A percentile compares a stretch with the other conserved stretches of the same genome.
Evolutionary conservation across 2,888 invertebrate species (phyloP).

Genomic region (Tryphoninae sp.): DNA sequence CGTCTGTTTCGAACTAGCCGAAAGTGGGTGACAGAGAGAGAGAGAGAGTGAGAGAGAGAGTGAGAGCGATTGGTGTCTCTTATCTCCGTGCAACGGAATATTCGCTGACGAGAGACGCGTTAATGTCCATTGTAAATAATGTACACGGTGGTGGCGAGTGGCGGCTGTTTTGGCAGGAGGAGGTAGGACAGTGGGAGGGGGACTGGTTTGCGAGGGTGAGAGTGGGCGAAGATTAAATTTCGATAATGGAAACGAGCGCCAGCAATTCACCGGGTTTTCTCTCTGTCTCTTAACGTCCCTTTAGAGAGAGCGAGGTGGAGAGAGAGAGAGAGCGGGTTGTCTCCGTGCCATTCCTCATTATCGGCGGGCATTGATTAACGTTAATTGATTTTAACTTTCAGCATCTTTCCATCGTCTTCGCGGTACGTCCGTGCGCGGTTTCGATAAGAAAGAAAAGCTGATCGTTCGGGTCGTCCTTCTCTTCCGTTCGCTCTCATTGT

Average conservation of each 20-base stretch:
- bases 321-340: too few relatives aligned
- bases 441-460: constrained; percentile 46
- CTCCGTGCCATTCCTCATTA: constrained; percentile 62
- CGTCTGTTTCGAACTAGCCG: neutral
- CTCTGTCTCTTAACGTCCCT: neutral
- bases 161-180: constrained; percentile 1
- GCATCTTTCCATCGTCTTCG: constrained; percentile 33
- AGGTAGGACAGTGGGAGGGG: neutral
- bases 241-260: constrained; percentile 65
- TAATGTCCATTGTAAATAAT: constrained; percentile 54
- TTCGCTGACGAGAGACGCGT: constrained; percentile 55
- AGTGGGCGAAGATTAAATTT: constrained; percentile 69
- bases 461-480: constrained; percentile 33
- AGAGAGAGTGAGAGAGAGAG: neutral
- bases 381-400: constrained; percentile 70
- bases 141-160: constrained; percentile 50
- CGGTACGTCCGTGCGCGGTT: constrained; percentile 50
- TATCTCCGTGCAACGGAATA: neutral
- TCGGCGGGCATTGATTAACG: constrained; percentile 60
- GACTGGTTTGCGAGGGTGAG: constrained; percentile 62
- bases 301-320: too few relatives aligned
- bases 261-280: constrained; percentile 2
- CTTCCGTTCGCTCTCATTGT: neutral
- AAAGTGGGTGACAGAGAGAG: too few relatives aligned
- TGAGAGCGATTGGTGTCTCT: constrained; percentile 21